These are phyloP conservation scores for Latrodectus geometricus DNA, from an alignment of 1,140 invertebrate genomes.

Conservation along the genomic window DNA sequence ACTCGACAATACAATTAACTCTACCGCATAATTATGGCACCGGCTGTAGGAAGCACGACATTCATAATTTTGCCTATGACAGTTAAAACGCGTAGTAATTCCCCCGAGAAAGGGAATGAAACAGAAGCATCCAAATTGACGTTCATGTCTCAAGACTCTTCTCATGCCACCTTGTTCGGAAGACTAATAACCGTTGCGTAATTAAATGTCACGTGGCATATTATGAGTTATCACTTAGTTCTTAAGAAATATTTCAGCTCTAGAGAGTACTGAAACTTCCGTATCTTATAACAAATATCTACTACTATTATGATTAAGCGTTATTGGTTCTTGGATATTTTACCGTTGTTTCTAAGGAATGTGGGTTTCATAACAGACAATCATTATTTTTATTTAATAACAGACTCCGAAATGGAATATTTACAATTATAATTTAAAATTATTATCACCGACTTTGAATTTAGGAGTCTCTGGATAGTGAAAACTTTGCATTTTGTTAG, in stretches of 20 bases:
- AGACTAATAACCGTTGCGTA: constrained; percentile 33
- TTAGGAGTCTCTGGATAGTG: background rate
- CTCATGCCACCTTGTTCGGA: constrained; percentile 3
- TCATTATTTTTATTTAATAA: constrained; percentile 24
- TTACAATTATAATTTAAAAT: constrained; percentile 21
- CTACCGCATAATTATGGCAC: constrained; percentile 7
- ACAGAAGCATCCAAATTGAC: constrained; percentile 14
- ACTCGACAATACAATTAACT: constrained; percentile 24
- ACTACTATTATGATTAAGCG: background rate
- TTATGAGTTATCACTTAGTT: constrained; percentile 46
- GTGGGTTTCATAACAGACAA: constrained; percentile 4
- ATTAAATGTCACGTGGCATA: constrained; percentile 47
- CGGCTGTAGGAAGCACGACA: constrained; percentile 5
- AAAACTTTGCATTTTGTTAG: background rate
- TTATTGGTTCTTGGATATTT: constrained; percentile 19
- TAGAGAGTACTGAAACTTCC: constrained; percentile 5
- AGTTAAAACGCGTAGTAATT: constrained; percentile 16
- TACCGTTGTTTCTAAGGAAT: constrained; percentile 12
- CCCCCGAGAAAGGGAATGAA: constrained; percentile 2
- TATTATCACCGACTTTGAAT: constrained; percentile 1
- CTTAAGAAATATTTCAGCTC: constrained; percentile 31
- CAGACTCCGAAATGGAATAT: constrained; percentile 1
- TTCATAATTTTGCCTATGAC: constrained; percentile 47
- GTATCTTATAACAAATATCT: constrained; percentile 31
- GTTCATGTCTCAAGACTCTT: constrained; percentile 7